These are phyloP conservation scores for Poecilia wingei DNA, from an alignment of 2,797 vertebrate genomes.

Conservation along the genomic window DNA sequence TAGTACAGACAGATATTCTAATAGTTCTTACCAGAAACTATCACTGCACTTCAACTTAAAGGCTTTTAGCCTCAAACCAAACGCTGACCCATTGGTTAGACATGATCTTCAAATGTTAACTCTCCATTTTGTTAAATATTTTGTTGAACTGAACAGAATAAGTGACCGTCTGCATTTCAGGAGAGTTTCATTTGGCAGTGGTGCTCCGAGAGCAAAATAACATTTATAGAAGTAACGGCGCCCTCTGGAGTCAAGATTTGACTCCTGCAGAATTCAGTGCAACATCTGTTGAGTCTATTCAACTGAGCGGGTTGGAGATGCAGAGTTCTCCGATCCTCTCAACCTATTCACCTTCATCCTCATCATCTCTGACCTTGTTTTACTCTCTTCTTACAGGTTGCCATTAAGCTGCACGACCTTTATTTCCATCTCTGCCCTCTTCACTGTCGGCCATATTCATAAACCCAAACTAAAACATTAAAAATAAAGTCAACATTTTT, in stretches of 20 bases:
- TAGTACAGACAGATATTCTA: not conserved
- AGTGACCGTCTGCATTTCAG: not conserved
- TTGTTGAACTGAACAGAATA: not conserved
- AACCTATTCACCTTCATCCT: not conserved
- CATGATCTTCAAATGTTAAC: not conserved
- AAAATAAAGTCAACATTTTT: not conserved
- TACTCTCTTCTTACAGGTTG: not conserved
- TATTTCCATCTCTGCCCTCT: not conserved
- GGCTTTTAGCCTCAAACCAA: not conserved
- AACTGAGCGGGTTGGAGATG: not conserved
- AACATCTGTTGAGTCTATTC: not conserved
- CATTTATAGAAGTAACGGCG: not conserved
- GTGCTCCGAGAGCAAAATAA: not conserved
- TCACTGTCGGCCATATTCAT: not conserved
- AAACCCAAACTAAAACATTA: not conserved
- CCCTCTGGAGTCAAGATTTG: not conserved
- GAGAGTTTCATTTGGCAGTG: not conserved
- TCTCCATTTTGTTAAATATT: not conserved
- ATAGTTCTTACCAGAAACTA: not conserved
- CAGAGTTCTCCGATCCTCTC: not conserved
- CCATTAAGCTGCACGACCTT: not conserved
- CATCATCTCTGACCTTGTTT: not conserved
- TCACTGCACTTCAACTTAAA: not conserved
- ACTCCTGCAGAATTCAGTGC: not conserved
- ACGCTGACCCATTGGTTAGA: not conserved